These are phyloP conservation scores for Vollenhovia emeryi DNA, from an alignment of 1,140 invertebrate species.

Conservation along the genomic window DNA sequence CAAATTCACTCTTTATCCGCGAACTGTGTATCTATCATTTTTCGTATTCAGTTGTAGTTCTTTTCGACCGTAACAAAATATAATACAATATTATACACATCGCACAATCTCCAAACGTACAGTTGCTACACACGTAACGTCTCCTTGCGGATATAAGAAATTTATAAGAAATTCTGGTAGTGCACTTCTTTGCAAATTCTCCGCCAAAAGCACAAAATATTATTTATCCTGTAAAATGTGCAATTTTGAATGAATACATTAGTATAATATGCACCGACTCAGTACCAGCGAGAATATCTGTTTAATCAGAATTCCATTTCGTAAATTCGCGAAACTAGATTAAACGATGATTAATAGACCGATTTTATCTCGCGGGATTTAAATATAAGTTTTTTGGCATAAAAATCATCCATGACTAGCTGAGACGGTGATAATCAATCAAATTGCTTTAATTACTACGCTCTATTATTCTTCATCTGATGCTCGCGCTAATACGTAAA, in stretches of 20 bases:
- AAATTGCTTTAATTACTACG: slow-evolving; percentile 16
- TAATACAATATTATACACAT: background rate
- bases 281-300: background rate
- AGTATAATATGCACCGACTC: background rate
- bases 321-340: background rate
- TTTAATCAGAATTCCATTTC: background rate
- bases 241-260: background rate
- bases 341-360: slow-evolving; percentile 6
- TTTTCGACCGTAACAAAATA: background rate
- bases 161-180: background rate
- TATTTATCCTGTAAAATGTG: background rate
- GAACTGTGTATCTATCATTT: background rate
- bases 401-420: background rate
- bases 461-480: slow-evolving; percentile 14
- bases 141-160: background rate
- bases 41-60: background rate
- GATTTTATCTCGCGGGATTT: background rate
- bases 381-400: background rate
- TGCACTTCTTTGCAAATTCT: background rate
- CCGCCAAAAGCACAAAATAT: background rate
- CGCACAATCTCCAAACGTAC: background rate
- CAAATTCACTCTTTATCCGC: background rate
- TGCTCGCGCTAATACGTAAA: background rate
- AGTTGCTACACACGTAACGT: background rate
- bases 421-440: background rate